These are phyloP conservation scores for Coenobita brevimanus DNA, from an alignment of 1,140 invertebrate species.

Conservation along the genomic window DNA sequence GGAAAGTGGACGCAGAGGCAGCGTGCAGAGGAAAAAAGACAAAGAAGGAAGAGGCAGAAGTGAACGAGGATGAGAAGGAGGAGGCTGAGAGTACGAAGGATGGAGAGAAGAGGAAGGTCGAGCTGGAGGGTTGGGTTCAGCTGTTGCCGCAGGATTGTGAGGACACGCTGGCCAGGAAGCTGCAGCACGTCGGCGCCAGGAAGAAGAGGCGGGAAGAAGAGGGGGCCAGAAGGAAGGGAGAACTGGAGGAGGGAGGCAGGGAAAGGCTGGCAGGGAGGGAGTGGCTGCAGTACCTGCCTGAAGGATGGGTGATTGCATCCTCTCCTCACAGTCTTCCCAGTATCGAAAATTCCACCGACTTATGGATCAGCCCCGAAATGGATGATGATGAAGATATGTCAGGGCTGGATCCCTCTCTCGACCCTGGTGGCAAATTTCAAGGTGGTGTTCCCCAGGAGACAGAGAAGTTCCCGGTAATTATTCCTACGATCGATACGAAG, in stretches of 20 bases:
- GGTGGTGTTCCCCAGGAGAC: neutral
- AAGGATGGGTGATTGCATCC: constrained; percentile 13
- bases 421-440: neutral
- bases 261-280: neutral
- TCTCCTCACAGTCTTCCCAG: neutral
- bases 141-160: constrained; percentile 31
- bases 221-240: neutral
- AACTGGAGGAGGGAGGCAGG: too few species aligned
- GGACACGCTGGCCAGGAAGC: constrained; percentile 23
- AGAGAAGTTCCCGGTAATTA: neutral
- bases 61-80: too few species aligned
- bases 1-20: neutral
- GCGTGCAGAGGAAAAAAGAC: neutral
- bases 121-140: constrained; percentile 34
- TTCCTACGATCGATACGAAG: neutral
- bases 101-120: too few species aligned
- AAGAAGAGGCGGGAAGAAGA: neutral
- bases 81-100: neutral
- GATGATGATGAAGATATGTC: too few species aligned
- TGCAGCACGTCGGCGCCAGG: constrained; percentile 6
- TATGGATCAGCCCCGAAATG: neutral
- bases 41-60: too few species aligned
- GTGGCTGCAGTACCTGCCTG: constrained; percentile 32
- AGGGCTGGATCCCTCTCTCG: neutral
- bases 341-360: too few species aligned